Conservation (phyloP, 1,140 invertebrate genomes). For the Himalopsyche phryganea region DNA sequence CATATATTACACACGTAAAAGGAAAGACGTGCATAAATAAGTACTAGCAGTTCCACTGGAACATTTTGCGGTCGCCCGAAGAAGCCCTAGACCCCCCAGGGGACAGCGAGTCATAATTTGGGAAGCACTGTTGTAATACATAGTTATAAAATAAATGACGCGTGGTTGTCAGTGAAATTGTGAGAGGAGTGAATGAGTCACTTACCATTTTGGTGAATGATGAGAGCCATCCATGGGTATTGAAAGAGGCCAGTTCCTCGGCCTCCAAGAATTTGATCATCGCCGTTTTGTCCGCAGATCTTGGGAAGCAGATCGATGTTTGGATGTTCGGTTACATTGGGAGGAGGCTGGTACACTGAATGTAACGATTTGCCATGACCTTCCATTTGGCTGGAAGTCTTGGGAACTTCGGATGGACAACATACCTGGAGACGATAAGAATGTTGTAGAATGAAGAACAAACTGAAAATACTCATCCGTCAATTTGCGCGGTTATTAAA, state of each 20-base stretch:
- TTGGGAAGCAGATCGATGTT: constrained; percentile 52
- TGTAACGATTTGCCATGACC: background rate
- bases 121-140: no score
- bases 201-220: background rate
- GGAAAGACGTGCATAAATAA: no score
- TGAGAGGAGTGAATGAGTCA: no score
- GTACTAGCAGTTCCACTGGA: no score
- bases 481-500: no score
- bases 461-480: no score
- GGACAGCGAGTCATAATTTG: no score
- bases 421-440: background rate
- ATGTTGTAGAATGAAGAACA: no score
- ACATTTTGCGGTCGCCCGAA: no score
- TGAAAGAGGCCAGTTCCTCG: constrained; percentile 36
- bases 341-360: constrained; percentile 34
- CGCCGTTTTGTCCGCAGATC: constrained; percentile 21
- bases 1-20: no score
- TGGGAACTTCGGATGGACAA: background rate
- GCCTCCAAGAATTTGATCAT: constrained; percentile 54
- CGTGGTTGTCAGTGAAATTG: no score
- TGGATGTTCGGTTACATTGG: constrained; percentile 52
- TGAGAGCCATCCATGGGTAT: constrained; percentile 15
- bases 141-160: background rate
- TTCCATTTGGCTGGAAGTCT: background rate
- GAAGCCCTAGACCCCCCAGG: no score